phyloP scores from a whole-genome alignment of 1,140 invertebrate species.

The Atta texana region DNA sequence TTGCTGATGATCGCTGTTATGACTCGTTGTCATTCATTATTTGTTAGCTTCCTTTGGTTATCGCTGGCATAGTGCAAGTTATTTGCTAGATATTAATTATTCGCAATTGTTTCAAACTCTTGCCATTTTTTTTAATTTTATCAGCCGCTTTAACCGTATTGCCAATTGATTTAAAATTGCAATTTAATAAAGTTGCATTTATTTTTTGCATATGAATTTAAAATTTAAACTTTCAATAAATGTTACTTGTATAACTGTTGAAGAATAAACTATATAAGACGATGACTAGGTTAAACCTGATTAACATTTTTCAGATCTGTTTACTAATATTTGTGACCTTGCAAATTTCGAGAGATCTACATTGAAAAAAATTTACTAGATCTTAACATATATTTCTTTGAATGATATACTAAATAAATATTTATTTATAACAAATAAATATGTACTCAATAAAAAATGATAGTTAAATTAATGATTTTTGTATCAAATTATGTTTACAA shows the following conservation, averaged over 20 bases:
- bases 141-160: conserved; percentile 11
- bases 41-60: conserved; percentile 20
- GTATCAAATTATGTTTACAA: too few relatives aligned
- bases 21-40: conserved; percentile 24
- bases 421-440: too few relatives aligned
- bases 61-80: conserved; percentile 27
- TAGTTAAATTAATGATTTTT: too few relatives aligned
- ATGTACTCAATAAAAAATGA: too few relatives aligned
- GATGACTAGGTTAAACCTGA: background rate
- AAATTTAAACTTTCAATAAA: background rate
- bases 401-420: too few relatives aligned
- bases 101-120: background rate
- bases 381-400: too few relatives aligned
- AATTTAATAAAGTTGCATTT: background rate
- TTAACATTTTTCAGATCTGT: background rate
- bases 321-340: background rate
- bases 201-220: conserved; percentile 7
- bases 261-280: background rate
- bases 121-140: conserved; percentile 21
- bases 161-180: background rate
- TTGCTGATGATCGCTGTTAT: conserved; percentile 32
- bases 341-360: background rate
- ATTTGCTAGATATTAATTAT: conserved; percentile 42
- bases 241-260: background rate
- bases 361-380: too few relatives aligned